Conservation (phyloP, 2,113 vertebrate species). For the Ellobius talpinus region DNA sequence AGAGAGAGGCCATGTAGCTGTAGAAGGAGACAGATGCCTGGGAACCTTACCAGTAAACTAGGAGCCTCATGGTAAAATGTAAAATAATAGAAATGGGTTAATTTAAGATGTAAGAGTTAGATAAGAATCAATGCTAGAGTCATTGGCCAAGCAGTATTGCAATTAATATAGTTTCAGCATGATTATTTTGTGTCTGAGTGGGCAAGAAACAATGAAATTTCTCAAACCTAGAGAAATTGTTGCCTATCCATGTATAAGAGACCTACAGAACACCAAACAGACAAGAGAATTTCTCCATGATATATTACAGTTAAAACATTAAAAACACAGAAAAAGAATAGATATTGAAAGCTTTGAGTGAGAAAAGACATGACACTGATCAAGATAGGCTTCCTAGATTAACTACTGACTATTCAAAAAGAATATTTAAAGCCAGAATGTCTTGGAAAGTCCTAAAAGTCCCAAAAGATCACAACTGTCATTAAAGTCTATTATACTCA, state of each 20-base stretch:
- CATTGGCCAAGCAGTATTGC: too few species aligned
- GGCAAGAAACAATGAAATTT: not conserved
- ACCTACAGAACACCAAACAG: not conserved
- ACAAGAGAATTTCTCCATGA: not conserved
- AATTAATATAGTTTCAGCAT: too few species aligned
- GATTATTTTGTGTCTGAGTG: too few species aligned
- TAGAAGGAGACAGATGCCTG: too few species aligned
- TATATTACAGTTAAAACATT: not conserved
- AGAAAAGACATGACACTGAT: not conserved
- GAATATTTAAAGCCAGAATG: not conserved
- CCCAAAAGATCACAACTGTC: not conserved
- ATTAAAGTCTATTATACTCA: not conserved
- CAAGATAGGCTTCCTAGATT: not conserved
- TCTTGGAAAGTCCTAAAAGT: not conserved
- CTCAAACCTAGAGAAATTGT: not conserved
- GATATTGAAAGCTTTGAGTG: not conserved
- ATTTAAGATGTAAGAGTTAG: too few species aligned
- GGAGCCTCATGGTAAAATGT: too few species aligned
- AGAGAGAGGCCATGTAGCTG: too few species aligned
- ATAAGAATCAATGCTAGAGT: too few species aligned
- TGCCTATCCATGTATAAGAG: not conserved
- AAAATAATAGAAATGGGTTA: too few species aligned
- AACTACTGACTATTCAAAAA: not conserved
- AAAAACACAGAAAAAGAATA: not conserved
- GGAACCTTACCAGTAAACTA: too few species aligned